Evolutionary conservation across 1,140 invertebrate genomes (phyloP).

Genomic region (Bombus vancouverensis): DNA sequence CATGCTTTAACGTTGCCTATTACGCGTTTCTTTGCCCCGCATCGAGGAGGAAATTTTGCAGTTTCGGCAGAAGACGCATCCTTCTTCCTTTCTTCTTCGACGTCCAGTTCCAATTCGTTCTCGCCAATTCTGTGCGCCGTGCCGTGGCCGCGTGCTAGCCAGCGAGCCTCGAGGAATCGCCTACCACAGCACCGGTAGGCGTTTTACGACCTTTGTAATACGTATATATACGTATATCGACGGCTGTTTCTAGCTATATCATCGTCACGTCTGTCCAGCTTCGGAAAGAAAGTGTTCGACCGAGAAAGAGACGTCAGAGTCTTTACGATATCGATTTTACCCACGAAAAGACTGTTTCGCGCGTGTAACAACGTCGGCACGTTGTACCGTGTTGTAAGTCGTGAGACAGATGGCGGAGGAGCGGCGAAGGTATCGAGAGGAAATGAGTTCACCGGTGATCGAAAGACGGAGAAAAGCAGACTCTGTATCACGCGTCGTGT

Average conservation of each 20-base stretch:
- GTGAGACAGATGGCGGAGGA: background rate
- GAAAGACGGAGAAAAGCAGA: constrained; percentile 21
- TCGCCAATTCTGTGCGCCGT: background rate
- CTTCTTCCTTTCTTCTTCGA: background rate
- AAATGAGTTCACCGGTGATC: constrained; percentile 34
- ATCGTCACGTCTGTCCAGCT: background rate
- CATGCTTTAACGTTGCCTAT: constrained; percentile 51
- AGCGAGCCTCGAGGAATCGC: too few relatives aligned
- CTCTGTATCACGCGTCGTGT: constrained; percentile 13
- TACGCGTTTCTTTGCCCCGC: constrained; percentile 38
- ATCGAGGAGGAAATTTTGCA: constrained; percentile 18
- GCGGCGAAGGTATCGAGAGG: background rate
- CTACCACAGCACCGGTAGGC: background rate
- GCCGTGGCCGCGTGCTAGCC: too few relatives aligned
- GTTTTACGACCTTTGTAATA: background rate
- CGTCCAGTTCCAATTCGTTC: constrained; percentile 27
- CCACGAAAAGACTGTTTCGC: background rate
- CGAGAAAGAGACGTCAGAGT: background rate
- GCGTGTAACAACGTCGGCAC: background rate
- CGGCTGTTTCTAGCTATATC: too few relatives aligned
- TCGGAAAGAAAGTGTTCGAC: background rate
- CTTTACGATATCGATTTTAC: background rate
- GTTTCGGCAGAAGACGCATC: constrained; percentile 33
- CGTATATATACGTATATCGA: too few relatives aligned
- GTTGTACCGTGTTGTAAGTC: background rate